These are phyloP conservation scores for Neelides sp. DNA, from an alignment of 1,140 invertebrate genomes.

Conservation along the genomic window DNA sequence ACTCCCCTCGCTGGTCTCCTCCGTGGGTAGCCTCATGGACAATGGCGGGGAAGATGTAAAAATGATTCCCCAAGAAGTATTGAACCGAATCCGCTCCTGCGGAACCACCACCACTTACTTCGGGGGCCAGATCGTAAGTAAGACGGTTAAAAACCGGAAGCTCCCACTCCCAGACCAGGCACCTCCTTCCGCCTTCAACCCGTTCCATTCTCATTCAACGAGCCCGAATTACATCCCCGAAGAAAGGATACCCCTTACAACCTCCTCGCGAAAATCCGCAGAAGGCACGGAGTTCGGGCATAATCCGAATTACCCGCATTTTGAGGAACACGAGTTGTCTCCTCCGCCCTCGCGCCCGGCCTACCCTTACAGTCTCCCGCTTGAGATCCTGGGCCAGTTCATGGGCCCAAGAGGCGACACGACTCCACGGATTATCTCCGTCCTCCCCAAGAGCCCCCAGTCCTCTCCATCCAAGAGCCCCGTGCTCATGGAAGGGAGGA, in stretches of 20 bases:
- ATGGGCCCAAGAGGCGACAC: too few relatives aligned
- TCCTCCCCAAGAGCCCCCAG: constrained; percentile 20
- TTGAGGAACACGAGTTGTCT: background rate
- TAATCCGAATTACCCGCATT: background rate
- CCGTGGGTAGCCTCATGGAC: background rate
- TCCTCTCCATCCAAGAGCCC: constrained; percentile 20
- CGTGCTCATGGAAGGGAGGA: constrained; percentile 23
- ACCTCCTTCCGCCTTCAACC: constrained; percentile 4
- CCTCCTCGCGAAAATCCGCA: constrained; percentile 1
- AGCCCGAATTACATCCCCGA: constrained; percentile 40
- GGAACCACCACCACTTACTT: constrained; percentile 76
- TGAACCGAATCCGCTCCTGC: constrained; percentile 69
- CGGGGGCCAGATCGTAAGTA: constrained; percentile 58
- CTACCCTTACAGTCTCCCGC: too few relatives aligned
- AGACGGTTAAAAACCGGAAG: constrained; percentile 48
- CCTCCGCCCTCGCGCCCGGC: too few relatives aligned
- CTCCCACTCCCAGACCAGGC: constrained; percentile 35
- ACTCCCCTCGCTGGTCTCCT: background rate
- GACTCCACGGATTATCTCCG: constrained; percentile 25
- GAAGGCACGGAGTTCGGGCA: background rate
- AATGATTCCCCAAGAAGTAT: constrained; percentile 51
- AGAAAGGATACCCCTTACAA: constrained; percentile 32
- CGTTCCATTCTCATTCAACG: constrained; percentile 31
- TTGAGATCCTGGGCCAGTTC: too few relatives aligned
- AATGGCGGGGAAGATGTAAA: constrained; percentile 12